Percentiles rank a stretch among this genome's conserved stretches.
phyloP scores from a whole-genome alignment of 2,797 vertebrate genomes.

The Tympanoctomys barrerae region DNA sequence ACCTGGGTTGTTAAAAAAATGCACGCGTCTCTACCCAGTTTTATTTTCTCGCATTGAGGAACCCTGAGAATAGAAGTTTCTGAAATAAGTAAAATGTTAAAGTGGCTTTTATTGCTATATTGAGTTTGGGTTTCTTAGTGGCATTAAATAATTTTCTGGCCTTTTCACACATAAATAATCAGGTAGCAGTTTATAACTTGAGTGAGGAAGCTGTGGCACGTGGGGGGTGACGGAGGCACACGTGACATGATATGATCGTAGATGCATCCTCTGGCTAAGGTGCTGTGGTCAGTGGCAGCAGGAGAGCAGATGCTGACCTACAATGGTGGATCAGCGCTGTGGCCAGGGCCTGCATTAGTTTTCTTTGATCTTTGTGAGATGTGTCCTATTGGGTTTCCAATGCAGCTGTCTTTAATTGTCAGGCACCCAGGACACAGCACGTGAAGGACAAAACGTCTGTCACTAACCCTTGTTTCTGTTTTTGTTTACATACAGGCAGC shows the following conservation, averaged over 20 bases:
- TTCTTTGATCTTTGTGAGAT: slow-evolving; percentile 73
- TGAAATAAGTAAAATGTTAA: slow-evolving; percentile 56
- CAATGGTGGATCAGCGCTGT: slow-evolving; percentile 59
- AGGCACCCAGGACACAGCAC: neutral
- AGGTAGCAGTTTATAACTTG: slow-evolving; percentile 72
- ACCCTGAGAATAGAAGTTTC: slow-evolving; percentile 33
- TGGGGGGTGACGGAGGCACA: neutral
- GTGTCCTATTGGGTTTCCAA: slow-evolving; percentile 72
- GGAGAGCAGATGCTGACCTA: slow-evolving; percentile 84
- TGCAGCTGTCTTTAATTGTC: slow-evolving; percentile 50
- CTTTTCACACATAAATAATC: slow-evolving; percentile 77
- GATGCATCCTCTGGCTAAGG: slow-evolving; percentile 76
- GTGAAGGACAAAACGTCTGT: neutral
- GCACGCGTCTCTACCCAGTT: slow-evolving; percentile 30
- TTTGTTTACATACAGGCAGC: neutral
- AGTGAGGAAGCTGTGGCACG: slow-evolving; percentile 63
- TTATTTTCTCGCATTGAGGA: slow-evolving; percentile 52
- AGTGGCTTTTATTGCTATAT: neutral
- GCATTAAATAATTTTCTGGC: slow-evolving; percentile 19
- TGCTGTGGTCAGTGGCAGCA: slow-evolving; percentile 79
- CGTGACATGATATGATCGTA: slow-evolving; percentile 56
- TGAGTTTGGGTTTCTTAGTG: neutral
- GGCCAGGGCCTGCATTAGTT: slow-evolving; percentile 52
- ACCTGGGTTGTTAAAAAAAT: slow-evolving; percentile 63
- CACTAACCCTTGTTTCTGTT: neutral